Conservation (phyloP, 2,113 vertebrate species). For the Butastur rufipennis region DNA sequence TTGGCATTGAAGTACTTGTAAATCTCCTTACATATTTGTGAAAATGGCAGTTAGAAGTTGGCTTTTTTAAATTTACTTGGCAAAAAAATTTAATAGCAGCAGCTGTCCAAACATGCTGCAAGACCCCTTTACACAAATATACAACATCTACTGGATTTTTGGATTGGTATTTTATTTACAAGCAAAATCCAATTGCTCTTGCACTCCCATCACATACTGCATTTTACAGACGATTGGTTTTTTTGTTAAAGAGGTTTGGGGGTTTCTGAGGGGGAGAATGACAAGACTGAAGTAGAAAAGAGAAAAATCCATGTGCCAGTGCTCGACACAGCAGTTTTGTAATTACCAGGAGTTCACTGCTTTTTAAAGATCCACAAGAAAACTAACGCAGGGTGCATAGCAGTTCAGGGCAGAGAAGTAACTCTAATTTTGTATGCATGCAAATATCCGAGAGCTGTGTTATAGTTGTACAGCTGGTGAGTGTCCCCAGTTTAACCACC, state of each 20-base stretch:
- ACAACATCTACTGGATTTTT: background rate
- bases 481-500: background rate
- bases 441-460: background rate
- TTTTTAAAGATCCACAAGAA: background rate
- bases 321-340: background rate
- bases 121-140: slow-evolving; percentile 37
- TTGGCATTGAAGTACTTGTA: background rate
- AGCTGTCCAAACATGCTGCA: slow-evolving; percentile 68
- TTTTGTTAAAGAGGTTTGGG: background rate
- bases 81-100: slow-evolving; percentile 33
- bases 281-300: background rate
- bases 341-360: background rate
- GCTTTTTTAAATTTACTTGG: slow-evolving; percentile 10
- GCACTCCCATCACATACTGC: background rate
- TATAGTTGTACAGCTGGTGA: background rate
- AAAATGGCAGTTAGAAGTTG: background rate
- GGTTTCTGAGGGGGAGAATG: background rate
- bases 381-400: background rate
- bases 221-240: background rate
- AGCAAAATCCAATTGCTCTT: background rate
- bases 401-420: background rate
- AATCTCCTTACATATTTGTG: background rate
- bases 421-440: background rate
- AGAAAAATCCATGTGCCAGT: background rate
- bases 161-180: slow-evolving; percentile 7